A percentile compares a stretch with the other conserved stretches of the same genome.
These are phyloP conservation scores for Phorcus lineatus DNA, from an alignment of 2,888 invertebrate species.

Conservation along the genomic window DNA sequence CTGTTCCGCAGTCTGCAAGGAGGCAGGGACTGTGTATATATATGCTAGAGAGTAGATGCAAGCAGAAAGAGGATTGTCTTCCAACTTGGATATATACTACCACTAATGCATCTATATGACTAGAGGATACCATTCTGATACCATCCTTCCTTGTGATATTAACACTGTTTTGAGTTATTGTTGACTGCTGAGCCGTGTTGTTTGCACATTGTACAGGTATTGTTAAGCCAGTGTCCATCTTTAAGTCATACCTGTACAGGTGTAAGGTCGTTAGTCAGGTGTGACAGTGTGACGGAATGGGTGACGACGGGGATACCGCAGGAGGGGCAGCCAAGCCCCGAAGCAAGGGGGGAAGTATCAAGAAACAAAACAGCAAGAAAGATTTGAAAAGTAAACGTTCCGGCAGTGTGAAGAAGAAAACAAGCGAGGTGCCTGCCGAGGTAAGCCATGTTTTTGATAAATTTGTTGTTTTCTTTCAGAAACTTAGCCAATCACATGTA, in stretches of 20 bases:
- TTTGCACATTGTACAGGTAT: too few species aligned
- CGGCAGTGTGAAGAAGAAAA: conserved; percentile 12
- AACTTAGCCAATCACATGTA: conserved; percentile 80
- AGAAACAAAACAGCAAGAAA: conserved; percentile 26
- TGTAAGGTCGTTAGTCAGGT: not conserved
- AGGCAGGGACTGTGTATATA: not conserved
- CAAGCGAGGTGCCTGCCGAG: not conserved
- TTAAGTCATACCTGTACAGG: too few species aligned
- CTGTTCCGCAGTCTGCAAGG: not conserved
- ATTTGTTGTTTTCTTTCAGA: conserved; percentile 54
- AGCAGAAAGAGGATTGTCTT: too few species aligned
- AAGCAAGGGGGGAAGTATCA: conserved; percentile 36
- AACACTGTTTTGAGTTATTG: too few species aligned
- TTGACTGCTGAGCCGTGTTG: too few species aligned
- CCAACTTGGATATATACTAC: too few species aligned
- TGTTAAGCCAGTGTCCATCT: too few species aligned
- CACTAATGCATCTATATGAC: too few species aligned
- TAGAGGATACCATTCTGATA: too few species aligned
- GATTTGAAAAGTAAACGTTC: conserved; percentile 17
- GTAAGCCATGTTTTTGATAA: not conserved
- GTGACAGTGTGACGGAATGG: conserved; percentile 2
- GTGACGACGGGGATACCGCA: conserved; percentile 24
- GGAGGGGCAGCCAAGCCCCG: conserved; percentile 23
- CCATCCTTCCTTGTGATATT: too few species aligned
- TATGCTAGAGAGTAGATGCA: not conserved